Percentiles rank a stretch among this genome's conserved stretches.
These are phyloP conservation scores for Scomber colias DNA, from an alignment of 2,113 vertebrate genomes.

Conservation along the genomic window DNA sequence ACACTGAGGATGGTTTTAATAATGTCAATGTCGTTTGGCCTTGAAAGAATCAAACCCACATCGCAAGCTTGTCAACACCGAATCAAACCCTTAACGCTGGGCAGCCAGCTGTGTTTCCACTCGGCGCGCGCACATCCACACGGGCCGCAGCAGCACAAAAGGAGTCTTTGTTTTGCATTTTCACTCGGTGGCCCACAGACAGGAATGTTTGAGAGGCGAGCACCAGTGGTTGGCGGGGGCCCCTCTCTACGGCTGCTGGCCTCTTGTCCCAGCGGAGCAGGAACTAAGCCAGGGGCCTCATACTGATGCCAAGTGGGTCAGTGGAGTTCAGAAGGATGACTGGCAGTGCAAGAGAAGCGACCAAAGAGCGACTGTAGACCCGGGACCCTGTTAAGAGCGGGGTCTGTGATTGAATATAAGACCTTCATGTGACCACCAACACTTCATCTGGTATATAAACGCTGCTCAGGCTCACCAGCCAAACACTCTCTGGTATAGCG, in stretches of 20 bases:
- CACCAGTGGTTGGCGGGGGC: constrained; percentile 61
- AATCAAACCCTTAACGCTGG: constrained; percentile 22
- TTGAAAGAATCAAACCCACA: constrained; percentile 14
- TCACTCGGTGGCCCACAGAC: constrained; percentile 54
- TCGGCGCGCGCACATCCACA: constrained; percentile 44
- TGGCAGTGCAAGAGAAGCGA: constrained; percentile 34
- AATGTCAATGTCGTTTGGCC: constrained; percentile 11
- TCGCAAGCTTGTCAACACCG: constrained; percentile 8
- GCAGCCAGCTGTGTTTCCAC: constrained; percentile 63
- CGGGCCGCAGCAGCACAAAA: constrained; percentile 68
- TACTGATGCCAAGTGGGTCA: constrained; percentile 78
- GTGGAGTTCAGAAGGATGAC: constrained; percentile 57
- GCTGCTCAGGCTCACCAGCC: neutral
- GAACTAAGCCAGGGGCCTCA: constrained; percentile 70
- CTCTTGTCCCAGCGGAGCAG: constrained; percentile 61
- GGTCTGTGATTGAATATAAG: neutral
- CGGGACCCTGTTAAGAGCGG: neutral
- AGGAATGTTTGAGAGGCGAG: constrained; percentile 73
- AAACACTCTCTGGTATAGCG: no score
- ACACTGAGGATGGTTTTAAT: constrained; percentile 11
- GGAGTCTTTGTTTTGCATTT: constrained; percentile 75
- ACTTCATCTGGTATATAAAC: neutral
- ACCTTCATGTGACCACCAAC: constrained; percentile 7
- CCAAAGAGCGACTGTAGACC: constrained; percentile 11
- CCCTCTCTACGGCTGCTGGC: constrained; percentile 57